phyloP scores from a whole-genome alignment of 2,797 vertebrate species.

The Garrulus glandarius region DNA sequence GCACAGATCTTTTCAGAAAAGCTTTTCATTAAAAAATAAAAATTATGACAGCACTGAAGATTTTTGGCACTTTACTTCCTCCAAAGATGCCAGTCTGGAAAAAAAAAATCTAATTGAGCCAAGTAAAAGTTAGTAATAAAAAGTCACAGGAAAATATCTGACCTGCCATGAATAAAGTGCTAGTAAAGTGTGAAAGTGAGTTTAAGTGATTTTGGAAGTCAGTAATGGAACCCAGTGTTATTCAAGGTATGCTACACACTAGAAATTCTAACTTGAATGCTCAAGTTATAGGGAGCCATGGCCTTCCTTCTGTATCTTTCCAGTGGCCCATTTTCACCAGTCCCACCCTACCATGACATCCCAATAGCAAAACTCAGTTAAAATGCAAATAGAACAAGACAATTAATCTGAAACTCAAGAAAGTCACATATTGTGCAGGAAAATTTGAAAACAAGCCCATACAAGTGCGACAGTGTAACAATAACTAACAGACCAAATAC shows the following conservation, averaged over 20 bases:
- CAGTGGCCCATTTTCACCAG: not conserved
- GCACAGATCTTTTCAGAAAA: not conserved
- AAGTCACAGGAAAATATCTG: not conserved
- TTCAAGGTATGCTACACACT: not conserved
- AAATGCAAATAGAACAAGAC: not conserved
- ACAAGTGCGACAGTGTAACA: not conserved
- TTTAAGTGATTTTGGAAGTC: not conserved
- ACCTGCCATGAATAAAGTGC: not conserved
- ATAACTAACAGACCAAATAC: not conserved
- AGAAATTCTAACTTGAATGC: not conserved
- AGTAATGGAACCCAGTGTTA: not conserved
- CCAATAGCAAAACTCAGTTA: not conserved
- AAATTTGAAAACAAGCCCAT: not conserved
- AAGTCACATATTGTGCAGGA: not conserved
- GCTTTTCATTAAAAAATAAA: not conserved
- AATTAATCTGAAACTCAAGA: not conserved
- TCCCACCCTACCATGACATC: not conserved
- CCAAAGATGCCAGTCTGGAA: not conserved
- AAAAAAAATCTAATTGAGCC: not conserved
- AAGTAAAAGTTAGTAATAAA: not conserved
- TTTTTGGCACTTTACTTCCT: not conserved
- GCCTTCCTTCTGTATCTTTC: not conserved
- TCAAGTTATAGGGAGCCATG: rapidly evolving
- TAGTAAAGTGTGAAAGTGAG: not conserved
- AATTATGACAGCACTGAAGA: not conserved